Conservation (phyloP, 1,140 invertebrate species). For the Ylistrum balloti region DNA sequence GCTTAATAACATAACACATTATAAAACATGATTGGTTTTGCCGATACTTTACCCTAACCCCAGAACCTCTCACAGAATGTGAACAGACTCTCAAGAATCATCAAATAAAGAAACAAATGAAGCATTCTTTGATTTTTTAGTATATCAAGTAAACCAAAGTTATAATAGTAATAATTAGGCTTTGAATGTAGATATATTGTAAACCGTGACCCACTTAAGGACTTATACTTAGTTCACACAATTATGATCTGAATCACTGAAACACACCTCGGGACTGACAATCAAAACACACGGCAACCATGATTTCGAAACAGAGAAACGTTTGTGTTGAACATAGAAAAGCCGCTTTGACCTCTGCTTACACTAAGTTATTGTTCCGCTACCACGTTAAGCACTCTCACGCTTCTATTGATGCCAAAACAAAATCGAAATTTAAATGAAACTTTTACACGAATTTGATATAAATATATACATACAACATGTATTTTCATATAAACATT, state of each 20-base stretch:
- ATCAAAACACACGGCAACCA: not conserved
- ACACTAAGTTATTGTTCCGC: not conserved
- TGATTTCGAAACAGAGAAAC: not conserved
- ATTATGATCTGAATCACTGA: not conserved
- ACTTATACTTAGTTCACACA: not conserved
- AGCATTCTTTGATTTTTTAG: too few species aligned
- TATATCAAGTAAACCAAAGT: too few species aligned
- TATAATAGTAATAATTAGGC: too few species aligned
- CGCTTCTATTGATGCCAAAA: not conserved
- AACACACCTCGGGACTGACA: not conserved
- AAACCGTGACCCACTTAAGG: too few species aligned
- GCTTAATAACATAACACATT: too few species aligned
- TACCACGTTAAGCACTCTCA: not conserved
- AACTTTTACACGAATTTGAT: not conserved
- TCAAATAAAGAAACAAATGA: too few species aligned
- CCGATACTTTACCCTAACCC: too few species aligned
- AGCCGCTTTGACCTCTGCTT: not conserved
- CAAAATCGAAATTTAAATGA: not conserved
- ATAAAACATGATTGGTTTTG: too few species aligned
- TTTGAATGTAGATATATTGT: too few species aligned
- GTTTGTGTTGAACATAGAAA: not conserved
- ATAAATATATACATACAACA: constrained; percentile 24
- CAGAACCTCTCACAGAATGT: too few species aligned
- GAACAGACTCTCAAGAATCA: too few species aligned
- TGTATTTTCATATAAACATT: not conserved